phyloP scores from a whole-genome alignment of 2,888 invertebrate genomes.

The Drosophila limbata region DNA sequence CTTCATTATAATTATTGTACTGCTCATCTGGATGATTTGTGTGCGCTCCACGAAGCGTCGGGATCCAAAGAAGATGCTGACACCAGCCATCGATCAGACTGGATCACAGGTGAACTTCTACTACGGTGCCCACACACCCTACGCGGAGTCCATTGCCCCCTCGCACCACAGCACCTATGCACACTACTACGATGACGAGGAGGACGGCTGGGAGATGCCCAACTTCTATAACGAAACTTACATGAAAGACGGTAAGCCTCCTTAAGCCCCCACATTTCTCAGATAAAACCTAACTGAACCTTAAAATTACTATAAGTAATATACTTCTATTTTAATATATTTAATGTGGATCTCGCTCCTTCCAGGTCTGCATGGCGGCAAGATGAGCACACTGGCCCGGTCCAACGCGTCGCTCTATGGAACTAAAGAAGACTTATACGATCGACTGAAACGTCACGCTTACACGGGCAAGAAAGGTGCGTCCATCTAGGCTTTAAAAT shows the following conservation, averaged over 20 bases:
- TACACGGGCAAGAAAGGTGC: constrained; percentile 97
- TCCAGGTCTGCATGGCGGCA: constrained; percentile 91
- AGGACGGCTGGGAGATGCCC: constrained; percentile 99
- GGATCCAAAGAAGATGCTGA: constrained; percentile 96
- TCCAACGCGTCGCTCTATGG: constrained; percentile 97
- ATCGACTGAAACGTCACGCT: constrained; percentile 97
- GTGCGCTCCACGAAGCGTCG: constrained; percentile 94
- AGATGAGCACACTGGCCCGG: constrained; percentile 96
- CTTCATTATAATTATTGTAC: constrained; percentile 95
- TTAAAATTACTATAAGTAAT: too few relatives aligned
- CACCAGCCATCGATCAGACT: constrained; percentile 95
- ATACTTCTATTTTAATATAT: too few relatives aligned
- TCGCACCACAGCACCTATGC: constrained; percentile 98
- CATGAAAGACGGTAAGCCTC: constrained; percentile 91
- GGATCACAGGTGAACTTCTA: constrained; percentile 98
- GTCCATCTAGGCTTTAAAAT: constrained; percentile 19
- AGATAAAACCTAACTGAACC: too few relatives aligned
- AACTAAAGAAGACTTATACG: constrained; percentile 97
- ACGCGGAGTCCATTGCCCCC: constrained; percentile 97
- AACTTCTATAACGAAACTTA: constrained; percentile 98
- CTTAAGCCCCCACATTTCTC: too few relatives aligned
- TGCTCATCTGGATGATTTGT: constrained; percentile 99
- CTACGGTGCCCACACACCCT: constrained; percentile 97
- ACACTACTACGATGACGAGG: constrained; percentile 97
- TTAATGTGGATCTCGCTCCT: background rate